These are phyloP conservation scores for Petrocephalus schoutedeni DNA, from an alignment of 2,797 vertebrate genomes.

Conservation along the genomic window DNA sequence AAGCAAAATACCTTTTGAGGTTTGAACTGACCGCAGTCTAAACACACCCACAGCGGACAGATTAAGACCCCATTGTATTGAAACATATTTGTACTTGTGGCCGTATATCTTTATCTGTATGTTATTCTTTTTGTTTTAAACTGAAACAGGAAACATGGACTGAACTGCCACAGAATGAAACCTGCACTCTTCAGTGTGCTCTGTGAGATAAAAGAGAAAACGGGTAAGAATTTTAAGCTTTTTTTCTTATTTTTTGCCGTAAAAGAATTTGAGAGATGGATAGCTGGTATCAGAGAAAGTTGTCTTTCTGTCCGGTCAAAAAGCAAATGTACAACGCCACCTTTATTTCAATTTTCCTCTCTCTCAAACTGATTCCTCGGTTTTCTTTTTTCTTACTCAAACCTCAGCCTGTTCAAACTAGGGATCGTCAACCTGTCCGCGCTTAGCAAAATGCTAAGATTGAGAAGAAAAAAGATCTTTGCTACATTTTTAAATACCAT, in stretches of 20 bases:
- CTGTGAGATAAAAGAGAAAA: conserved; percentile 84
- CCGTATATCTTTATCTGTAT: conserved; percentile 34
- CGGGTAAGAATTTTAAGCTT: conserved; percentile 57
- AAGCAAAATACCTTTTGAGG: neutral
- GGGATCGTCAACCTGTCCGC: neutral
- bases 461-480: neutral
- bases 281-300: neutral
- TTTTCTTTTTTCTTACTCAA: neutral
- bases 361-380: neutral
- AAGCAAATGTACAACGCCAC: neutral
- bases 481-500: neutral
- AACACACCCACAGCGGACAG: neutral
- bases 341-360: neutral
- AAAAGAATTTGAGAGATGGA: neutral
- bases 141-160: conserved; percentile 69
- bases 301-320: neutral
- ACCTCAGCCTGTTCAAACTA: neutral
- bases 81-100: neutral
- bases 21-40: neutral
- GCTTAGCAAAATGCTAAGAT: neutral
- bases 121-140: conserved; percentile 27
- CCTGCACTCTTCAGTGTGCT: conserved; percentile 78
- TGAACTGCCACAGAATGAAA: conserved; percentile 82
- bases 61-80: neutral
- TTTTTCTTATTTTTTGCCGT: neutral